Evolutionary conservation across 2,113 vertebrate genomes (phyloP), one percentile per base, ranked within the genome.

Genomic region (Bubo blakistoni): DNA sequence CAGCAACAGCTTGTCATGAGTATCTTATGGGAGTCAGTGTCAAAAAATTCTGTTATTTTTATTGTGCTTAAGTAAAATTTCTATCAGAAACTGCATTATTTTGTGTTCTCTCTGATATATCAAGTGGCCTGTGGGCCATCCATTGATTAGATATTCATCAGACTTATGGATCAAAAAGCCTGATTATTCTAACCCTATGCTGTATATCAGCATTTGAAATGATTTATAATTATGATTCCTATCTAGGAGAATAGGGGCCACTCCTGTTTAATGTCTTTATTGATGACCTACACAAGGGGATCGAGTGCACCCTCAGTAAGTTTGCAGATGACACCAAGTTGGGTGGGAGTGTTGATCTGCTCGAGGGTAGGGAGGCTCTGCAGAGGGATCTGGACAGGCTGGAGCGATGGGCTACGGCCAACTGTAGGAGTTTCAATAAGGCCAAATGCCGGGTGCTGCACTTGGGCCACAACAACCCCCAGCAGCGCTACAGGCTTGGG

Each of bases 121-220:
- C 17, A 93, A 84, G 4, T 86, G 44, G 11, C 25, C 46, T 80
- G 29, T 65, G 24, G 32, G 34, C 9, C 83, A 83, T 81, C 11
- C 15, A 52, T n/a, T 76, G 36, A 81, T 96, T 92, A 96, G 40
- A 70, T 84, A 82, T 73, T 91, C 65, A 86, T 94, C 70, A 92
- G 38, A 80, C 4, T 1, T 57, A 36, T 3, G 7, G 40, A 80
- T 73, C 42, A 77, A 26, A 67, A 89, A 91, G 24, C 34, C 34
- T 27, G 73, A 49, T 91, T 96, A 91, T 36, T 90, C 34, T 74
- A 54, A 29, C 49, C 76, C 25, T 67, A 4, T 26, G 27, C 34
- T 73, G 17, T 29, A 36, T 55, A 63, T 86, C 67, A 91, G 20
- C 34, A 49, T 76, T 92, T 26, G 26, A 38, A 89, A 91, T 80